Evolutionary conservation across 2,797 vertebrate species (phyloP), one percentile per base, ranked within the genome.

Genomic region (Syngnathus rostellatus): DNA sequence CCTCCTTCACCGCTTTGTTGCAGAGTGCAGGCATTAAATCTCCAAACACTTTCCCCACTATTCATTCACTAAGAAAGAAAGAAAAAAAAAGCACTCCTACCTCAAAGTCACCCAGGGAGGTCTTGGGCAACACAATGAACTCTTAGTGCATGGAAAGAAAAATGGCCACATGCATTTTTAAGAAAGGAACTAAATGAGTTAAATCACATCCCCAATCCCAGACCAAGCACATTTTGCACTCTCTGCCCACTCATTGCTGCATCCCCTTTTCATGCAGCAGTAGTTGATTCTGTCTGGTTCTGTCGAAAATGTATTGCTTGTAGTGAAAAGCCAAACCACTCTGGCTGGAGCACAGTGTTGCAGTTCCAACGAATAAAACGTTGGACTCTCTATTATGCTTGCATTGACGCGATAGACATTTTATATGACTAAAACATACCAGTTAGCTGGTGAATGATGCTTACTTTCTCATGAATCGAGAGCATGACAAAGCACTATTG

Each of bases 121-220:
- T 72, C 48, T 72, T 63, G 39, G 55, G 72, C 51, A 40, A 59
- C 55, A 57, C 55, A 57, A 57, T 57, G 55, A 31, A 19, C 41
- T 62, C 55, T 64, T 48, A 57, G 38, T 46, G 43, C 68, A 67
- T 31, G 60, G 70, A 75, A 58, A 77, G 62, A 45, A 65, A 81
- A 83, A 76, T 67, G 41, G 58, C 51, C 71, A 69, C 67, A 70
- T 70, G 71, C 37, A n/a, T 74, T 79, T 77, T 72, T 65, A 37
- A 71, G 64, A 71, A 63, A 71, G 55, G 64, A 73, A 23, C 66
- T 75, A 77, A 86, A 84, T 62, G 10, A 64, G 68, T 77, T 72
- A 70, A 74, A 66, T 77, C 64, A 71, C 68, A 16, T 31, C 68
- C 62, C 71, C 57, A 69, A 65, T 60, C 62, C 39, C 62, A 71